phyloP scores from a whole-genome alignment of 1,140 invertebrate genomes.

The Tetramorium alpestre region DNA sequence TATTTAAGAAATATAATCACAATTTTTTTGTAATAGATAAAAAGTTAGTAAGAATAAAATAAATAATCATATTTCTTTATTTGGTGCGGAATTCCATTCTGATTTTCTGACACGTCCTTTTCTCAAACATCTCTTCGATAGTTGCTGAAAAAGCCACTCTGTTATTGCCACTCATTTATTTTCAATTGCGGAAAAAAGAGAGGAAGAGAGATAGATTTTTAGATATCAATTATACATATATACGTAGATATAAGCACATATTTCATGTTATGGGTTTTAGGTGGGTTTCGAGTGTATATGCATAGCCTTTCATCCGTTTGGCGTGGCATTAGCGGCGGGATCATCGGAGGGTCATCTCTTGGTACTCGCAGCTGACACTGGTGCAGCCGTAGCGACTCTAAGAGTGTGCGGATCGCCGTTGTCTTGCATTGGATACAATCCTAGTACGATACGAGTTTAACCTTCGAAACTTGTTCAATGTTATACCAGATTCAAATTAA shows the following conservation, averaged over 20 bases:
- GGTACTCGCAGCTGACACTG: conserved; percentile 93
- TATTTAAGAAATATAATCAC: not conserved
- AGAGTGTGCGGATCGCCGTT: conserved; percentile 94
- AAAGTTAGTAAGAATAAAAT: not conserved
- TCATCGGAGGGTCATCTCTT: conserved; percentile 95
- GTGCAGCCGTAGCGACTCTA: conserved; percentile 92
- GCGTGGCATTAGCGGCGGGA: conserved; percentile 94
- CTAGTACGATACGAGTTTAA: conserved; percentile 87
- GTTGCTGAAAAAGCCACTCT: not conserved
- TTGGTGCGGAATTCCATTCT: not conserved
- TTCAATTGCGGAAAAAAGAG: not conserved
- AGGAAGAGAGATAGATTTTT: not conserved
- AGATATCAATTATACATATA: not conserved
- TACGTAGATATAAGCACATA: not conserved
- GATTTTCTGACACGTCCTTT: too few relatives aligned
- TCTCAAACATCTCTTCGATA: too few relatives aligned
- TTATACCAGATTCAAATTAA: not conserved
- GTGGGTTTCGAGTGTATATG: conserved; percentile 93
- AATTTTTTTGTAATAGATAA: not conserved
- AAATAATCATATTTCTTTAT: not conserved
- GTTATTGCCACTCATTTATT: not conserved
- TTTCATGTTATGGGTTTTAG: conserved; percentile 77
- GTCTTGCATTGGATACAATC: conserved; percentile 94
- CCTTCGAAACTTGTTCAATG: not conserved
- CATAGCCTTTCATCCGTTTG: conserved; percentile 94